A percentile compares a stretch with the other conserved stretches of the same genome.
phyloP scores from a whole-genome alignment of 2,888 invertebrate genomes.

The Pemphredon lugubris region DNA sequence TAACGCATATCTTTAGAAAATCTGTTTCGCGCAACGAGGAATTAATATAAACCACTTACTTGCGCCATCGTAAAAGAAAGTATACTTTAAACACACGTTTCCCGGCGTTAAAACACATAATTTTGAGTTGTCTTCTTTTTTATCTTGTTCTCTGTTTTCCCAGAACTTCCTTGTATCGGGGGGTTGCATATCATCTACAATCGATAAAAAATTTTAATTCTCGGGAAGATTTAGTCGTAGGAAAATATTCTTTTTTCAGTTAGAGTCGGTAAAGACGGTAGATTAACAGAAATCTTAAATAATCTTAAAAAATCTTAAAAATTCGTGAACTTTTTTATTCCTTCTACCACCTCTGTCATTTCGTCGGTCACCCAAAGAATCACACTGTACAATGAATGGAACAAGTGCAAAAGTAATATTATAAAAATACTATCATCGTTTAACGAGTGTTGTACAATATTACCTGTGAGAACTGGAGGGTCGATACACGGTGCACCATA shows the following conservation, averaged over 20 bases:
- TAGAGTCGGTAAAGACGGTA: too few species aligned
- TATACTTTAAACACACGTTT: slow-evolving; percentile 53
- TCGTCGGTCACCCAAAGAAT: too few species aligned
- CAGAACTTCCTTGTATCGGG: slow-evolving; percentile 42
- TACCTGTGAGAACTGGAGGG: slow-evolving; percentile 55
- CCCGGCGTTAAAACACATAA: neutral
- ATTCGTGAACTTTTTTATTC: too few species aligned
- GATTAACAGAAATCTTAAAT: too few species aligned
- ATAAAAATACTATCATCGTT: neutral
- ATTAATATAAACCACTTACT: slow-evolving; percentile 44
- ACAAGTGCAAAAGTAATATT: neutral
- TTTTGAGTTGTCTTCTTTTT: too few species aligned
- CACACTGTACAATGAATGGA: too few species aligned
- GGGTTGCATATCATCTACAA: slow-evolving; percentile 5
- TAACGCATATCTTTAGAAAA: neutral
- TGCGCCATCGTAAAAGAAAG: slow-evolving; percentile 30
- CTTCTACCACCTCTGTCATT: too few species aligned
- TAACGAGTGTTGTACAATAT: slow-evolving; percentile 2
- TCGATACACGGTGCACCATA: slow-evolving; percentile 56
- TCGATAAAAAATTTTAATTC: neutral
- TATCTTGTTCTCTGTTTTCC: neutral
- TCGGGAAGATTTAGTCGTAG: neutral
- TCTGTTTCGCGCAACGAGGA: neutral
- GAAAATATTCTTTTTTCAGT: too few species aligned
- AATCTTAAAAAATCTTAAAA: too few species aligned